A percentile compares a stretch with the other conserved stretches of the same genome.
These are phyloP conservation scores for Channa striata DNA, from an alignment of 2,797 vertebrate species.

Conservation along the genomic window DNA sequence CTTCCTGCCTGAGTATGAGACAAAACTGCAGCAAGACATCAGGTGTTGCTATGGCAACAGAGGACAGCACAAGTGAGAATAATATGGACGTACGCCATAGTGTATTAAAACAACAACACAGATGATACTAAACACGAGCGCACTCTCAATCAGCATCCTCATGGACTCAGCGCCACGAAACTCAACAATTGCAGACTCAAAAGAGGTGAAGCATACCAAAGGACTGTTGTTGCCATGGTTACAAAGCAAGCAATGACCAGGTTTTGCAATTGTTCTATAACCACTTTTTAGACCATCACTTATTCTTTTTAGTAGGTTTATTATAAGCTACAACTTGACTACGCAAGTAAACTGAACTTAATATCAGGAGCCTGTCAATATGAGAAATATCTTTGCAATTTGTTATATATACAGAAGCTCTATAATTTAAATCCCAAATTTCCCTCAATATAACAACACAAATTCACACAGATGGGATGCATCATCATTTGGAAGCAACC, in stretches of 20 bases:
- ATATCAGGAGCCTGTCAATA: too few relatives aligned
- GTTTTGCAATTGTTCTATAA: slow-evolving; percentile 36
- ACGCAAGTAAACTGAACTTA: not conserved
- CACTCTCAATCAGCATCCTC: slow-evolving; percentile 15
- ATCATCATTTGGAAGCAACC: too few relatives aligned
- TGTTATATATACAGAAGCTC: too few relatives aligned
- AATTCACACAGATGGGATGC: not conserved
- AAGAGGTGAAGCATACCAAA: slow-evolving; percentile 23
- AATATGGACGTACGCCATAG: slow-evolving; percentile 58
- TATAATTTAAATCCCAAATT: not conserved
- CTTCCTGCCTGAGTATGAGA: slow-evolving; percentile 42
- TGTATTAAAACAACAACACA: slow-evolving; percentile 61
- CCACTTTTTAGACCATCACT: slow-evolving; percentile 2
- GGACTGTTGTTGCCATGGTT: slow-evolving; percentile 61
- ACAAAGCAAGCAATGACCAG: slow-evolving; percentile 48
- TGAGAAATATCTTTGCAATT: too few relatives aligned
- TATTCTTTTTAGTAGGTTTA: not conserved
- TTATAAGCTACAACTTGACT: not conserved
- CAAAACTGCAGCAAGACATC: slow-evolving; percentile 73
- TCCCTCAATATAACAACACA: not conserved
- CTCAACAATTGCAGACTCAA: not conserved
- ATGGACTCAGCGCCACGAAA: slow-evolving; percentile 21
- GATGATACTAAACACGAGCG: slow-evolving; percentile 34
- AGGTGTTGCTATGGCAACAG: slow-evolving; percentile 78
- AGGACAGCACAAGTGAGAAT: slow-evolving; percentile 59